phyloP scores from a whole-genome alignment of 2,113 vertebrate genomes.

The Echinops telfairi region DNA sequence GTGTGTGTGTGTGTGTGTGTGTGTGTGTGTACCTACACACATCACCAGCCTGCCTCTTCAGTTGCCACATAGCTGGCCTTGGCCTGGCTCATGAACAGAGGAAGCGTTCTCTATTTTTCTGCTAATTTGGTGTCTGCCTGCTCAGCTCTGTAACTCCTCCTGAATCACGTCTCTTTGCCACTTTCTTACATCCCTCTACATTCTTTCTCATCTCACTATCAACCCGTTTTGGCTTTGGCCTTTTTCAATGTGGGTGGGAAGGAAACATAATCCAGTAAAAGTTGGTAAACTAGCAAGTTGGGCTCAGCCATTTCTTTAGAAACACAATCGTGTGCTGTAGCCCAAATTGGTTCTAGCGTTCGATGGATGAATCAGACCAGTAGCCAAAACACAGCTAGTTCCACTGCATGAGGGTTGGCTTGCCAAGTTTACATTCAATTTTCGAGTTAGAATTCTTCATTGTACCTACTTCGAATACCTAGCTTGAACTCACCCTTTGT shows the following conservation, averaged over 20 bases:
- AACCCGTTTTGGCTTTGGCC: background rate
- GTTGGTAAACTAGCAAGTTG: background rate
- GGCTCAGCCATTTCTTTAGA: conserved; percentile 17
- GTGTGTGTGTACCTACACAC: background rate
- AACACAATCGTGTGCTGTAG: conserved; percentile 2
- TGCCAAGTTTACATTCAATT: too few species aligned
- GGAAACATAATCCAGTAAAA: conserved; percentile 42
- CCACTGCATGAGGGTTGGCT: too few species aligned
- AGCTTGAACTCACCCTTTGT: too few species aligned
- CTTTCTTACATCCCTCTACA: background rate
- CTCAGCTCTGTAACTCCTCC: background rate
- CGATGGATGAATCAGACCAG: too few species aligned
- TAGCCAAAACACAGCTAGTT: too few species aligned
- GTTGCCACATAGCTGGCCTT: background rate
- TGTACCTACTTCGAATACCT: too few species aligned
- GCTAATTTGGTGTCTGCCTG: background rate
- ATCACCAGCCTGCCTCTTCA: background rate
- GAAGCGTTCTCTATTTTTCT: background rate
- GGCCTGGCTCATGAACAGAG: background rate
- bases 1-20: too few species aligned
- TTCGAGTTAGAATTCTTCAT: too few species aligned
- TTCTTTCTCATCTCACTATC: background rate
- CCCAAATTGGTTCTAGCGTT: too few species aligned
- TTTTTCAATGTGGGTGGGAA: conserved; percentile 27
- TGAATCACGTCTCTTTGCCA: background rate